Evolutionary conservation across 1,140 invertebrate genomes (phyloP), one percentile per base, ranked within the genome.

Genomic region (Drosophila lacteicornis): DNA sequence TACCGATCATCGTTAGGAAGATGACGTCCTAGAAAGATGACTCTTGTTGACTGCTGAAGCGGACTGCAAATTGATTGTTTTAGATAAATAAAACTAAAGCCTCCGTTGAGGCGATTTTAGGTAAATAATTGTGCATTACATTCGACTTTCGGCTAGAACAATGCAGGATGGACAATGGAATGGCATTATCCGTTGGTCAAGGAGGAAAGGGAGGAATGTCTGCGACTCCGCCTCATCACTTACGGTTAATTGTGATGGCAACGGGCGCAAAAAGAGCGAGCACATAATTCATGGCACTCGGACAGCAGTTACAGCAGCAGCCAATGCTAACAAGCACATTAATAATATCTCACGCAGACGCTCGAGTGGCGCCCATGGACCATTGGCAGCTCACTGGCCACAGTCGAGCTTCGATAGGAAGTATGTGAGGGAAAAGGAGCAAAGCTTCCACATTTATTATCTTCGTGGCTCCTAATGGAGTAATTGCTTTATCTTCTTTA

Each of bases 271-370:
- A 79, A 82, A 60, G 49, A 33, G 76, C 59, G 49, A 33, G 76
- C 59, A 82, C 76, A 87, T 86, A 83, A 86, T 77, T 86, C 84
- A 86, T 80, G 78, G 25, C 80, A 30, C 51, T 49, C 45, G 61
- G 73, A 76, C 70, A 53, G 57, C 60, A 69, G 46, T 36, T 36
- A 51, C 59, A 55, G 55, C 66, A 40, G 55, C 66, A 40, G 51
- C 40, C 66, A 73, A 50, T 73, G 68, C 84, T 88, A 88, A 87
- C 83, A 88, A 87, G 83, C 77, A 67, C 84, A 87, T 87, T 88
- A 83, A 87, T 87, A 87, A 88, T 87, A 87, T 84, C 84, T 83
- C 77, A 75, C 53, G 67, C 59, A 80, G 77, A 68, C 84, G 61
- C 61, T 70, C 76, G 67, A 83, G 65, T 70, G 84, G 55, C 76